Conservation (phyloP, 2,797 vertebrate genomes). For the Iguana delicatissima region DNA sequence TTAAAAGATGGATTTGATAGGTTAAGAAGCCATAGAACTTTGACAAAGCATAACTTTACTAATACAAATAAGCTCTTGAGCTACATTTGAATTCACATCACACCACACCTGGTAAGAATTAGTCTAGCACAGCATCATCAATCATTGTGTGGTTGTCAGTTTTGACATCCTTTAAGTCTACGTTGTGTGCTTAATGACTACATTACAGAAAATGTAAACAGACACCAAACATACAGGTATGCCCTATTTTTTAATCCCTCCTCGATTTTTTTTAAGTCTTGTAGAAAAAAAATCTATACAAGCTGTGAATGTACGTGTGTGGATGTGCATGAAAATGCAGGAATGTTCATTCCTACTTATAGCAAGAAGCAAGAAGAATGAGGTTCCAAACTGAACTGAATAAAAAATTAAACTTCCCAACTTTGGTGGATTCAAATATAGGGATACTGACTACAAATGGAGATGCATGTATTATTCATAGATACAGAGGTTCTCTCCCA, state of each 20-base stretch:
- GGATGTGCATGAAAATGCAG: slow-evolving; percentile 14
- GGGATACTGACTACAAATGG: neutral
- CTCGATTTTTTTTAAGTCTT: slow-evolving; percentile 13
- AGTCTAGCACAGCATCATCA: slow-evolving; percentile 86
- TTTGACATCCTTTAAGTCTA: slow-evolving; percentile 86
- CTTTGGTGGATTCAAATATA: neutral
- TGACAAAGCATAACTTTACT: slow-evolving; percentile 82
- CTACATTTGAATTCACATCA: slow-evolving; percentile 86
- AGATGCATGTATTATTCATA: neutral
- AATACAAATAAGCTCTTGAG: slow-evolving; percentile 82
- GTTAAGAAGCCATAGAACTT: slow-evolving; percentile 77
- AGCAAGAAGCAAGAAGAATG: slow-evolving; percentile 10
- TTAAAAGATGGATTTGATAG: slow-evolving; percentile 76
- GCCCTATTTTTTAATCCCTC: slow-evolving; percentile 70
- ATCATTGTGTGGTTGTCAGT: slow-evolving; percentile 86
- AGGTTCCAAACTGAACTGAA: neutral
- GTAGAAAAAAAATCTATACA: neutral
- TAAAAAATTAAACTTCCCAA: slow-evolving; percentile 17
- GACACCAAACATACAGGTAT: slow-evolving; percentile 84
- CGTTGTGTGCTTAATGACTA: slow-evolving; percentile 85
- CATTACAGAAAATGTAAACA: slow-evolving; percentile 88
- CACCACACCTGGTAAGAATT: slow-evolving; percentile 89
- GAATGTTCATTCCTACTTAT: slow-evolving; percentile 5
- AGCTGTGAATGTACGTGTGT: neutral
- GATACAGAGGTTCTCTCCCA: neutral